phyloP scores from a whole-genome alignment of 2,113 vertebrate species.

The Riparia riparia region DNA sequence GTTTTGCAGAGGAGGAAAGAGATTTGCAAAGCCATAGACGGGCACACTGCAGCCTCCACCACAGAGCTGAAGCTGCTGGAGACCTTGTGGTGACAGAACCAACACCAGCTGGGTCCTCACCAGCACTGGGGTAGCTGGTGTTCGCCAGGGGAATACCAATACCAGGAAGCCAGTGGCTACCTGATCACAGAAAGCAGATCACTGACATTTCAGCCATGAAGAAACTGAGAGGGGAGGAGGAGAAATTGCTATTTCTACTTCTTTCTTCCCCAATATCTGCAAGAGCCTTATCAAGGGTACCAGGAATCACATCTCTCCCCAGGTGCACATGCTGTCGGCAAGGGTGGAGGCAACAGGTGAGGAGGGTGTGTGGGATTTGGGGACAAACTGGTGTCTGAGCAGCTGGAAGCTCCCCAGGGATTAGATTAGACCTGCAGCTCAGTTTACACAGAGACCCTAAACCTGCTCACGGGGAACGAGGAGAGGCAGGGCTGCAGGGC shows the following conservation, averaged over 20 bases:
- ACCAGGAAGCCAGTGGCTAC: background rate
- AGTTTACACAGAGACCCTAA: background rate
- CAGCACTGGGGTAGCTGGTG: background rate
- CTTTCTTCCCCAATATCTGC: background rate
- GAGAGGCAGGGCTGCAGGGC: background rate
- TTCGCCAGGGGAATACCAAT: background rate
- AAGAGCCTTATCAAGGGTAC: background rate
- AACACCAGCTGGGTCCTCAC: background rate
- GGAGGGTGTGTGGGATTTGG: background rate
- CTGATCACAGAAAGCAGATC: background rate
- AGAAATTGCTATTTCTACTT: background rate
- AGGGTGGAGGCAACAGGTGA: background rate
- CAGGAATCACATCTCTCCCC: background rate
- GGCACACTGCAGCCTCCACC: background rate
- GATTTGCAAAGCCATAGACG: background rate
- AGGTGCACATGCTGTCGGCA: background rate
- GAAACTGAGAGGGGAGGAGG: background rate
- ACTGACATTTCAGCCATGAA: background rate
- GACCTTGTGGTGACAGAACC: background rate
- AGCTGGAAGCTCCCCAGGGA: background rate
- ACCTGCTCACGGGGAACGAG: accelerated
- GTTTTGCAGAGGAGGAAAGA: background rate
- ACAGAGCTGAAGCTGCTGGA: background rate
- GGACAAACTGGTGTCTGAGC: background rate
- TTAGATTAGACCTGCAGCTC: background rate